Conservation (phyloP, 2,113 vertebrate species). For the Gambusia holbrooki region DNA sequence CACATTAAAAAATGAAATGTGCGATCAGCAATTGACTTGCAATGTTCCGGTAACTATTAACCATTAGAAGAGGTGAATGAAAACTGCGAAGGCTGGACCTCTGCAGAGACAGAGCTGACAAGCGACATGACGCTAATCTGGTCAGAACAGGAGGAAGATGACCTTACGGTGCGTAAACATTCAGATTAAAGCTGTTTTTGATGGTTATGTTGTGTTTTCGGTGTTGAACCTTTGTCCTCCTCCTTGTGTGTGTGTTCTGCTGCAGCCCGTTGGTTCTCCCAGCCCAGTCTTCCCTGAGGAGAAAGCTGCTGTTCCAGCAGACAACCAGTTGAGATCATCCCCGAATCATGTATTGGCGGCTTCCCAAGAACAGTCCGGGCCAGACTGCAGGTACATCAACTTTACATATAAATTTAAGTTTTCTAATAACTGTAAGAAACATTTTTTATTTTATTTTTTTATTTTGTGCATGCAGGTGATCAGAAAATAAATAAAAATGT, state of each 20-base stretch:
- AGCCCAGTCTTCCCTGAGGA: slow-evolving; percentile 73
- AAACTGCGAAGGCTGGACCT: not conserved
- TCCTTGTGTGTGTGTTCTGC: not conserved
- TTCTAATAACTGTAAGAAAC: not conserved
- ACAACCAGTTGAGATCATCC: not conserved
- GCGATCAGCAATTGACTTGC: not conserved
- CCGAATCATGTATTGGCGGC: not conserved
- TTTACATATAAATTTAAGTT: not conserved
- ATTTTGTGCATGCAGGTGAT: not conserved
- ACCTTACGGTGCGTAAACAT: slow-evolving; percentile 37
- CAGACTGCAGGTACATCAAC: slow-evolving; percentile 25
- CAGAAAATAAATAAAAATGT: not conserved
- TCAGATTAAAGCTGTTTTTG: not conserved
- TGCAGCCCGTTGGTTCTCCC: slow-evolving; percentile 36
- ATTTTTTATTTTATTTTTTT: not conserved
- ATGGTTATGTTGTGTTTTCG: not conserved
- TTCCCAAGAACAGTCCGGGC: not conserved
- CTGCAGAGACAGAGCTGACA: slow-evolving; percentile 12
- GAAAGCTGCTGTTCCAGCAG: not conserved
- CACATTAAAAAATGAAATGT: too few relatives aligned
- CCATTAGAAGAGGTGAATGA: not conserved
- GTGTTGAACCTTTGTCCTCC: not conserved
- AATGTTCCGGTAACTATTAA: not conserved
- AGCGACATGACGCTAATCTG: slow-evolving; percentile 66
- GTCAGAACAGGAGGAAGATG: slow-evolving; percentile 68